Evolutionary conservation across 1,140 invertebrate species (phyloP).

Genomic region (Plectrocnemia conspersa): DNA sequence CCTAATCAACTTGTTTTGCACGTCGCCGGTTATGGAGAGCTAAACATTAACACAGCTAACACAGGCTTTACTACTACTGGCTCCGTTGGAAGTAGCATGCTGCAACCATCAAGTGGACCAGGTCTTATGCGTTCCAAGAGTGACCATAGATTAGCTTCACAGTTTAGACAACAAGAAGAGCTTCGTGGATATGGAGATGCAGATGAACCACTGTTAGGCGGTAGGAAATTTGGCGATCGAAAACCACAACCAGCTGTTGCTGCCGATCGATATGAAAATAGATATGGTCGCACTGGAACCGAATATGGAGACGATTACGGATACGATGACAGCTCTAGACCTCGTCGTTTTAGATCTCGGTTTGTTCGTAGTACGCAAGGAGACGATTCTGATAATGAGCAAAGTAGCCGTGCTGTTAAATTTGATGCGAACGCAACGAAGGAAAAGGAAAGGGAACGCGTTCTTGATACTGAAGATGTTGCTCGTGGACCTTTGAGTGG

Average conservation of each 20-base stretch:
- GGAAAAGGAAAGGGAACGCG: conserved; percentile 68
- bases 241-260: conserved; percentile 47
- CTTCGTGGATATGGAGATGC: conserved; percentile 50
- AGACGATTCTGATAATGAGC: conserved; percentile 65
- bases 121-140: conserved; percentile 90
- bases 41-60: conserved; percentile 67
- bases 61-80: conserved; percentile 51
- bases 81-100: conserved; percentile 43
- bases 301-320: conserved; percentile 59
- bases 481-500: conserved; percentile 83
- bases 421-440: conserved; percentile 52
- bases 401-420: conserved; percentile 54
- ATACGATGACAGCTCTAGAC: conserved; percentile 52
- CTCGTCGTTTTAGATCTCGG: conserved; percentile 65
- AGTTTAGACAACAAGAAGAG: conserved; percentile 83
- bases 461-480: conserved; percentile 85
- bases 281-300: conserved; percentile 50
- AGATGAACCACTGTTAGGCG: conserved; percentile 62
- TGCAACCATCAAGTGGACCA: conserved; percentile 57
- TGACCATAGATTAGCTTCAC: conserved; percentile 84
- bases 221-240: conserved; percentile 67
- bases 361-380: conserved; percentile 64
- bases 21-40: conserved; percentile 79
- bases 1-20: conserved; percentile 83
- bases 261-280: conserved; percentile 48